A percentile compares a stretch with the other conserved stretches of the same genome.
Conservation (phyloP, 2,113 vertebrate genomes). For the Ardeotis arabs region DNA sequence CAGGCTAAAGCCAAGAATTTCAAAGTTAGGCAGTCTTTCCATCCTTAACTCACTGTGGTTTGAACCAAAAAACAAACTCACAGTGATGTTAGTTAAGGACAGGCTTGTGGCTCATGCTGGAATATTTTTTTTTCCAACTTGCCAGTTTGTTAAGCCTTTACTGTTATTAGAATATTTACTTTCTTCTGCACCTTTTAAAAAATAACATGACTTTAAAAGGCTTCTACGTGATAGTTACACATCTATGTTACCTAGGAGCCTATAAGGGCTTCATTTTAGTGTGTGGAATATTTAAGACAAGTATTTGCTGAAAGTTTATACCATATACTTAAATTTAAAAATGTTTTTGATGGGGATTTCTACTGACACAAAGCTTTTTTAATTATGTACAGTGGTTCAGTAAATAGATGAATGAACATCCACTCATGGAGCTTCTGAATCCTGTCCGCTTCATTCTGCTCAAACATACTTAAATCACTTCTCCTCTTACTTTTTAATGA, state of each 20-base stretch:
- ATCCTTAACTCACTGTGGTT: constrained; percentile 6
- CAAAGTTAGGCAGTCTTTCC: constrained; percentile 24
- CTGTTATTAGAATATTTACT: constrained; percentile 1
- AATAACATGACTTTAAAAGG: neutral
- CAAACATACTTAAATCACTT: neutral
- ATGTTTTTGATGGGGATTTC: neutral
- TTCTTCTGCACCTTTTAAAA: neutral
- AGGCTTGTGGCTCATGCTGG: neutral
- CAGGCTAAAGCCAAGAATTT: constrained; percentile 17
- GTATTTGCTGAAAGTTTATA: neutral
- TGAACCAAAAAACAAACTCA: constrained; percentile 1
- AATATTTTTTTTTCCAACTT: neutral
- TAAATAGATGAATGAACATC: neutral
- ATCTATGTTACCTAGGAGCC: neutral
- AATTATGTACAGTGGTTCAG: neutral
- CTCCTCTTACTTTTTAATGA: neutral
- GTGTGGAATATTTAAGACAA: neutral
- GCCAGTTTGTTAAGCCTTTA: neutral
- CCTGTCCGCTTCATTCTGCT: neutral
- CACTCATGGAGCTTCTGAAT: neutral
- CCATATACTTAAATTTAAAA: neutral
- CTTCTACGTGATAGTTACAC: neutral
- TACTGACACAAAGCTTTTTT: neutral
- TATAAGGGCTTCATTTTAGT: neutral
- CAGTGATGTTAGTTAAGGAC: neutral